phyloP scores from a whole-genome alignment of 2,888 invertebrate species.

The Operophtera brumata region DNA sequence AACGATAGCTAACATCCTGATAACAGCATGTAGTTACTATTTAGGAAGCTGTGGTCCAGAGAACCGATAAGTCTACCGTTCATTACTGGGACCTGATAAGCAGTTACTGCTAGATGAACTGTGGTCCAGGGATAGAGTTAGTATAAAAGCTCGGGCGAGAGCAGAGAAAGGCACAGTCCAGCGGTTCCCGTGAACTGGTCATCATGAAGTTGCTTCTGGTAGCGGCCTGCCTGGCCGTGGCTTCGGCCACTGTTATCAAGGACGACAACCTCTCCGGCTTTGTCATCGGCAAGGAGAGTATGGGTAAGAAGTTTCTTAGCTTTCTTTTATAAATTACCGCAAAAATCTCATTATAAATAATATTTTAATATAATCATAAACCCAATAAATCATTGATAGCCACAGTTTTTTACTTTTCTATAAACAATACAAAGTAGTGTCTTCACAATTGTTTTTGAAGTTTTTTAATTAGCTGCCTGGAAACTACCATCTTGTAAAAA shows the following conservation, averaged over 20 bases:
- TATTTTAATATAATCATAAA: too few species aligned
- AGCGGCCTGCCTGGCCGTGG: slow-evolving; percentile 53
- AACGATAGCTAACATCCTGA: neutral
- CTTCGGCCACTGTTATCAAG: slow-evolving; percentile 59
- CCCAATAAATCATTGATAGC: too few species aligned
- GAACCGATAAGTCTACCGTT: neutral
- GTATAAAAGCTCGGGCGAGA: slow-evolving; percentile 53
- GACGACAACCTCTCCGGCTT: slow-evolving; percentile 45
- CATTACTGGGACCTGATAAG: slow-evolving; percentile 3
- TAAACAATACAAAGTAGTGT: too few species aligned
- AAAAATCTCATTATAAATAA: too few species aligned
- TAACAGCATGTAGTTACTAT: neutral
- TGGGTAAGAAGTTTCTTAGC: slow-evolving; percentile 51
- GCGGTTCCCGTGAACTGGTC: slow-evolving; percentile 28
- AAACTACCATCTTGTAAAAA: too few species aligned
- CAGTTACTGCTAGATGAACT: neutral
- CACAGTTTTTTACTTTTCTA: too few species aligned
- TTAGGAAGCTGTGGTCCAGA: neutral
- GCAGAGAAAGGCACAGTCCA: slow-evolving; percentile 42
- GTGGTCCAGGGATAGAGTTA: neutral
- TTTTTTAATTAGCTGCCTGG: too few species aligned
- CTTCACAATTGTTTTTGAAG: too few species aligned
- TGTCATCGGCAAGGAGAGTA: slow-evolving; percentile 57
- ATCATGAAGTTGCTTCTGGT: slow-evolving; percentile 58
- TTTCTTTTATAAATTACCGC: too few species aligned